A percentile compares a stretch with the other conserved stretches of the same genome.
Conservation (phyloP, 1,140 invertebrate genomes). For the Portunus trituberculatus region DNA sequence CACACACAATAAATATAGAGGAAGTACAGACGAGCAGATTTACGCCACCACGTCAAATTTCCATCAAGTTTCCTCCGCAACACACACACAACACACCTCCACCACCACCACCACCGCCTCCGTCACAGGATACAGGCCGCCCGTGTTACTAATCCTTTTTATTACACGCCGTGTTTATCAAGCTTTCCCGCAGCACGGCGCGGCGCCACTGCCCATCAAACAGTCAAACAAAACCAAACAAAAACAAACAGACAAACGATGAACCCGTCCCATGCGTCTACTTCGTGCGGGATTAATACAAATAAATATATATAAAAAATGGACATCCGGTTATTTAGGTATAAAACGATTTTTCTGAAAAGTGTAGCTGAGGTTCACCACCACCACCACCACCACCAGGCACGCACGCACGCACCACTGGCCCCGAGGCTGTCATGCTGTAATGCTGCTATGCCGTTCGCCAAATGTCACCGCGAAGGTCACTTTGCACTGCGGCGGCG, state of each 20-base stretch:
- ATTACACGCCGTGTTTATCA: neutral
- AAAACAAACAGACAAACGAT: neutral
- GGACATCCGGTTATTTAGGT: neutral
- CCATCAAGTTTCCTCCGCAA: neutral
- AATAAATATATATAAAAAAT: neutral
- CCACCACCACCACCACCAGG: neutral
- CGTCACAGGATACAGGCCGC: neutral
- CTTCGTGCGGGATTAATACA: neutral
- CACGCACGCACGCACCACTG: neutral
- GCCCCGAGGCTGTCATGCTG: slow-evolving; percentile 5
- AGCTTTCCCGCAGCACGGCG: neutral
- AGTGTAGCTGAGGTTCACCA: neutral
- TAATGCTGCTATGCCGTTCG: neutral
- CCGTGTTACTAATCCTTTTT: neutral
- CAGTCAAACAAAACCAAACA: neutral
- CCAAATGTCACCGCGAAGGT: neutral
- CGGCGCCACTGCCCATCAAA: neutral
- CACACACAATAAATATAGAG: neutral
- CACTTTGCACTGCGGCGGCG: neutral
- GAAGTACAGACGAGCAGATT: neutral
- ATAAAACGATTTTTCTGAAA: neutral
- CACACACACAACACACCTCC: no score
- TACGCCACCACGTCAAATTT: neutral
- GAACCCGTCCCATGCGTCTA: neutral
- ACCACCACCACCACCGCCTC: no score